phyloP scores from a whole-genome alignment of 2,113 vertebrate genomes.

The Paracanthobrama guichenoti region DNA sequence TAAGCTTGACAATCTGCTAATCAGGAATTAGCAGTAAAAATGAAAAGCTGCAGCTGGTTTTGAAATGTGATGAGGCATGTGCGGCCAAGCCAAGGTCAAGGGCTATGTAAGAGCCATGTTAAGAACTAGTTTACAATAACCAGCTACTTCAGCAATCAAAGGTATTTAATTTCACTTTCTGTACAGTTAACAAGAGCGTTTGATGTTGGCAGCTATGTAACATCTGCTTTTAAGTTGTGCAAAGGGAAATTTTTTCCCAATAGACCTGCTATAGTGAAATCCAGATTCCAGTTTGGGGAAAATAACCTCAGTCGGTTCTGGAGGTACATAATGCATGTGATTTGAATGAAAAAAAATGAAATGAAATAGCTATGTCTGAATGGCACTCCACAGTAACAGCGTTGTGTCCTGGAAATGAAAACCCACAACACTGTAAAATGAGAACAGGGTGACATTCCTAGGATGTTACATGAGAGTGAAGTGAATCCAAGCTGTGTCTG shows the following conservation, averaged over 20 bases:
- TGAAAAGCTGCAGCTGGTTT: slow-evolving; percentile 63
- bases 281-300: slow-evolving; percentile 43
- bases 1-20: slow-evolving; percentile 76
- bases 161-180: slow-evolving; percentile 74
- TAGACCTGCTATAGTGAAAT: slow-evolving; percentile 53
- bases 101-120: slow-evolving; percentile 65
- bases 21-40: slow-evolving; percentile 76
- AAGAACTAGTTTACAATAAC: slow-evolving; percentile 67
- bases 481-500: slow-evolving; percentile 53
- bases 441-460: slow-evolving; percentile 55
- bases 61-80: slow-evolving; percentile 70
- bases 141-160: slow-evolving; percentile 70
- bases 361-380: slow-evolving; percentile 58
- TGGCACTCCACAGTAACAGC: slow-evolving; percentile 58
- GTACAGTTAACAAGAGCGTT: slow-evolving; percentile 68
- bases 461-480: slow-evolving; percentile 57
- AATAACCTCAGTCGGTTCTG: slow-evolving; percentile 53
- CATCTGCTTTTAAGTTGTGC: slow-evolving; percentile 72
- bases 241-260: slow-evolving; percentile 20
- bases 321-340: slow-evolving; percentile 50
- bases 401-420: slow-evolving; percentile 51
- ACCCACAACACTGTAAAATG: slow-evolving; percentile 54
- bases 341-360: slow-evolving; percentile 57
- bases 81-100: slow-evolving; percentile 64
- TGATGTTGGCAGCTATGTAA: slow-evolving; percentile 73